Evolutionary conservation across 2,113 vertebrate species (phyloP), one percentile per base, ranked within the genome.

Genomic region (Passer domesticus): DNA sequence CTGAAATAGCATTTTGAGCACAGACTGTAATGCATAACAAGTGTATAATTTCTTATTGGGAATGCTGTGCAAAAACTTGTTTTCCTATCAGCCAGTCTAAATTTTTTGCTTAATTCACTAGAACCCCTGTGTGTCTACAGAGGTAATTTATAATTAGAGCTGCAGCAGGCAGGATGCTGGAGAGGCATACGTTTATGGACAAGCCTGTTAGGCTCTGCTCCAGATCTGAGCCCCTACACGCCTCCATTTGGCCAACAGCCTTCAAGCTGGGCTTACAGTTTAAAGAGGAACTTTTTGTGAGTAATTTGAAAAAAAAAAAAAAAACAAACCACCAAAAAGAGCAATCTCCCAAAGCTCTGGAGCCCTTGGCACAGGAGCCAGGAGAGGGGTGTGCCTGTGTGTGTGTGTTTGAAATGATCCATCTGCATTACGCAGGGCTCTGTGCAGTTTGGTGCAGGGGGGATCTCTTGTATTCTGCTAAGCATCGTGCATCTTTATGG

Each of bases 1-100:
- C 98, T 98, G 98, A 98, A 98, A 97, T 97, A 97, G 98, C 97
- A 96, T 96, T 98, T 98, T 97, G 96, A 98, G 96, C 97, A 97
- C 97, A 98, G 97, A 92, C 97, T 97, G 97, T 94, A 98, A 98
- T 97, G 97, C 97, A 98, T 98, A 98, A 98, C 96, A 98, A 98
- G 98, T 98, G 95, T 98, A 98, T 98, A 98, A 98, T 98, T 98
- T 98, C 95, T 98, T 97, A 95, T 97, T 97, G 96, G 92, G 96
- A 97, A 97, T 97, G 96, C 96, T 96, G 96, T 94, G 92, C 95
- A 97, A 97, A 98, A 97, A 96, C 95, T 97, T 96, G 89, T 95
- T 98, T 94, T 87, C 88, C 50, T 96, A 96, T 96, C 94, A 97
- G 92, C 90, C 88, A 95, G 96, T 96, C 88, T 97, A 91, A 96